A percentile compares a stretch with the other conserved stretches of the same genome.
Evolutionary conservation across 2,888 invertebrate genomes (phyloP).

Genomic region (Platycheirus rosarum): DNA sequence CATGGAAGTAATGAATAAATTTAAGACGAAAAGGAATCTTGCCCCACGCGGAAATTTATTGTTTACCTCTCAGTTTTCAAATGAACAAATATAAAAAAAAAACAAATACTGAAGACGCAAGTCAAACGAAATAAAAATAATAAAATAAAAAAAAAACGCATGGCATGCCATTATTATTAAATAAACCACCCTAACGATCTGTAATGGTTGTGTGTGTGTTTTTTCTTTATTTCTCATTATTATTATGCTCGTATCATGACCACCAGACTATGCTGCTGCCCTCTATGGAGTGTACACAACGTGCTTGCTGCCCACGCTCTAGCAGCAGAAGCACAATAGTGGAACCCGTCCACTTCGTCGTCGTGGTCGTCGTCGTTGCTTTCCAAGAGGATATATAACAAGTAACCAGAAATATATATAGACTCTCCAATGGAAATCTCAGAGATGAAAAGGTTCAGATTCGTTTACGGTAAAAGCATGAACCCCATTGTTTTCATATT

Average conservation of each 20-base stretch:
- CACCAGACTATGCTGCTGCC: slow-evolving; percentile 50
- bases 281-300: slow-evolving; percentile 33
- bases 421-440: slow-evolving; percentile 34
- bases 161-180: slow-evolving; percentile 66
- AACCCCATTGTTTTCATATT: slow-evolving; percentile 63
- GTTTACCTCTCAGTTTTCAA: slow-evolving; percentile 36
- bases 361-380: slow-evolving; percentile 2
- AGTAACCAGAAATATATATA: slow-evolving; percentile 12
- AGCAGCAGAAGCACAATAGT: slow-evolving; percentile 7
- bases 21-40: slow-evolving; percentile 47
- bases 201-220: slow-evolving; percentile 48
- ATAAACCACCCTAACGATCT: slow-evolving; percentile 71
- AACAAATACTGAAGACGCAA: slow-evolving; percentile 37
- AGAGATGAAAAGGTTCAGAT: slow-evolving; percentile 66
- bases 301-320: slow-evolving; percentile 65
- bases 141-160: slow-evolving; percentile 50
- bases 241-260: slow-evolving; percentile 69
- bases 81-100: slow-evolving; percentile 12
- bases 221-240: slow-evolving; percentile 47
- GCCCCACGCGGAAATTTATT: slow-evolving; percentile 61
- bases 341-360: slow-evolving; percentile 26
- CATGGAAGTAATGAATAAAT: slow-evolving; percentile 70
- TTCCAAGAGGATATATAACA: slow-evolving; percentile 18
- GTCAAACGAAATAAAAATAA: slow-evolving; percentile 43
- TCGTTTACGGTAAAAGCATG: slow-evolving; percentile 37